Conservation (phyloP, 30 jellyfish, hydroid and myxozoan genomes). For the Pseudorhiza aurosa region DNA sequence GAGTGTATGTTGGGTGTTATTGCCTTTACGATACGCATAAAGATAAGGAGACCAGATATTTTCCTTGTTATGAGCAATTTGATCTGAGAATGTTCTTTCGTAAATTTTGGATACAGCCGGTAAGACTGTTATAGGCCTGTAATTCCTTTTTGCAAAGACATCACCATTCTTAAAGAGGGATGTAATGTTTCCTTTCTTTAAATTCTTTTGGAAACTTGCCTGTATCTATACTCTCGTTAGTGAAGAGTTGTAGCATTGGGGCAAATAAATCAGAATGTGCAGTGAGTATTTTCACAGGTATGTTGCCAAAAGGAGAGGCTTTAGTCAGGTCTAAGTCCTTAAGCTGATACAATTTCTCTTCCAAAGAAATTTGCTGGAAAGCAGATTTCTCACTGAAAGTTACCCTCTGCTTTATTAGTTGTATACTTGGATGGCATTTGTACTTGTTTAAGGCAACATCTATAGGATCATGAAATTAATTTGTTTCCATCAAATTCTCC, state of each 20-base stretch:
- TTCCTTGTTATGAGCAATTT: slow-evolving; percentile 1
- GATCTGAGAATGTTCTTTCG: slow-evolving; percentile 21
- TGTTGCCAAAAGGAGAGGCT: slow-evolving; percentile 3
- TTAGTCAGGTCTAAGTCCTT: slow-evolving; percentile 5
- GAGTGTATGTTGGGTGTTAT: slow-evolving; percentile 22
- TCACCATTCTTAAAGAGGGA: slow-evolving; percentile 23
- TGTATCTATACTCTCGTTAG: not conserved
- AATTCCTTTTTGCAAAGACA: slow-evolving; percentile 4
- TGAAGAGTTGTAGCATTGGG: slow-evolving; percentile 1
- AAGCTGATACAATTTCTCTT: not conserved
- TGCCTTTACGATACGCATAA: slow-evolving; percentile 3
- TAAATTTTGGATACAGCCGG: slow-evolving; percentile 18
- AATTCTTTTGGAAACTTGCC: not conserved
- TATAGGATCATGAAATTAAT: not conserved
- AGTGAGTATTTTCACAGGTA: slow-evolving; percentile 9
- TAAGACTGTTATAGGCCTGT: not conserved
- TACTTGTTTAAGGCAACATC: slow-evolving; percentile 10
- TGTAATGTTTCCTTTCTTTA: slow-evolving; percentile 2
- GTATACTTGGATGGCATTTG: slow-evolving; percentile 14
- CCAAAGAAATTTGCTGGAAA: slow-evolving; percentile 10
- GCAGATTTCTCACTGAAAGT: not conserved
- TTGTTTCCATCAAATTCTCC: slow-evolving; percentile 4
- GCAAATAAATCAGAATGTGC: slow-evolving; percentile 12
- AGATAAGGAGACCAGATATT: slow-evolving; percentile 10
- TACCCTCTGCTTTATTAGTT: not conserved